A percentile compares a stretch with the other conserved stretches of the same genome.
These are phyloP conservation scores for Xestia xanthographa DNA, from an alignment of 2,888 invertebrate genomes.

Conservation along the genomic window DNA sequence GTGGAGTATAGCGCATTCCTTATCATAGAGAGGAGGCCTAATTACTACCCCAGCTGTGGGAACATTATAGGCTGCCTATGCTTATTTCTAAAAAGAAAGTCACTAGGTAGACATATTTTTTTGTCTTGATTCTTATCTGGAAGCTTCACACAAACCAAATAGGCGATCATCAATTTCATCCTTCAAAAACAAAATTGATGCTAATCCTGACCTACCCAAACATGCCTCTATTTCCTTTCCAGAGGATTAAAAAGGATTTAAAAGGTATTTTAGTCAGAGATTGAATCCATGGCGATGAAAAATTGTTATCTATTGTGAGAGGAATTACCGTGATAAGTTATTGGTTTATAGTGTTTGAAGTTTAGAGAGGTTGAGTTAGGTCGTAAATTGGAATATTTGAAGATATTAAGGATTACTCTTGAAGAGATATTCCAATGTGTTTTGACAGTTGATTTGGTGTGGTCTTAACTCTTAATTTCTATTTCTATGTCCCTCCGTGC, in stretches of 20 bases:
- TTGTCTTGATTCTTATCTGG: background rate
- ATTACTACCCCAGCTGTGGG: too few relatives aligned
- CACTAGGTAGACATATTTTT: too few relatives aligned
- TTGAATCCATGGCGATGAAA: constrained; percentile 17
- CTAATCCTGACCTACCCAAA: constrained; percentile 60
- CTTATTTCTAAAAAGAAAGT: too few relatives aligned
- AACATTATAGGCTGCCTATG: too few relatives aligned
- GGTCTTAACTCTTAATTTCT: background rate
- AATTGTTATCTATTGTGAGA: constrained; percentile 27
- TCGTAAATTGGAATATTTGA: background rate
- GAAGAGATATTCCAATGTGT: background rate
- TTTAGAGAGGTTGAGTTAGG: background rate
- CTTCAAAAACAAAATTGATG: constrained; percentile 25
- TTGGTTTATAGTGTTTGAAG: constrained; percentile 27
- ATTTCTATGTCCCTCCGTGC: background rate
- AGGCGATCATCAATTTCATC: constrained; percentile 17
- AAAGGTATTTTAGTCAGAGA: constrained; percentile 39
- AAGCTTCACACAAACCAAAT: background rate
- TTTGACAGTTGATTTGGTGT: background rate
- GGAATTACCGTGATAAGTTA: constrained; percentile 25
- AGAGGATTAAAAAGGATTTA: constrained; percentile 42
- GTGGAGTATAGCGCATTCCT: too few relatives aligned
- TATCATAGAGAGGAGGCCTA: too few relatives aligned
- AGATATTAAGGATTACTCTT: background rate
- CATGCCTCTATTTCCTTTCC: constrained; percentile 26